Percentiles rank a stretch among this genome's conserved stretches.
These are phyloP conservation scores for Stomorhina lunata DNA, from an alignment of 2,888 invertebrate species.

Conservation along the genomic window DNA sequence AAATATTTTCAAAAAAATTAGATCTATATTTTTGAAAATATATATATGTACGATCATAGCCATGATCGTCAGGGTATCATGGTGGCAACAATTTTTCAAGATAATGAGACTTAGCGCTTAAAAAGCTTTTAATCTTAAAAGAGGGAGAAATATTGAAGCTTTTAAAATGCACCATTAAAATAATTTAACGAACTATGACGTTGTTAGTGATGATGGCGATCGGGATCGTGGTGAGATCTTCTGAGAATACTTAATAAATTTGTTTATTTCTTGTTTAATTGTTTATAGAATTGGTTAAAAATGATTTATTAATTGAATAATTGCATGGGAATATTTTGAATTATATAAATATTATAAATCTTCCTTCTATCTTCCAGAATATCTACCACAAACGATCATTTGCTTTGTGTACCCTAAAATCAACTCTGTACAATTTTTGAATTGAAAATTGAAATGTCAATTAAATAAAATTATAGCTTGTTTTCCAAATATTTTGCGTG, in stretches of 20 bases:
- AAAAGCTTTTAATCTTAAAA: background rate
- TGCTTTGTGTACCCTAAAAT: too few species aligned
- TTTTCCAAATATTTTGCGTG: background rate
- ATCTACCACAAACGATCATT: too few species aligned
- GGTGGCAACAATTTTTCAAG: background rate
- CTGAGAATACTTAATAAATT: background rate
- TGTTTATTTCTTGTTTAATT: slow-evolving; percentile 3
- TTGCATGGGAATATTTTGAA: too few species aligned
- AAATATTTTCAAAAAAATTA: background rate
- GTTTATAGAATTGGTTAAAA: background rate
- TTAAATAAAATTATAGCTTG: too few species aligned
- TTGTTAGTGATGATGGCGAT: background rate
- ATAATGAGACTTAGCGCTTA: slow-evolving; percentile 6
- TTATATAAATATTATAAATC: too few species aligned
- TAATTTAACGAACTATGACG: slow-evolving; percentile 42
- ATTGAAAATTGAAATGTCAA: too few species aligned
- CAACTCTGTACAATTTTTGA: too few species aligned
- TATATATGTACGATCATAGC: background rate
- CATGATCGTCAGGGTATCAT: slow-evolving; percentile 1
- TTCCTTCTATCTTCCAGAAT: too few species aligned
- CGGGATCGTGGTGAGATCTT: too few species aligned
- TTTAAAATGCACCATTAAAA: slow-evolving; percentile 36
- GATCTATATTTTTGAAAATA: too few species aligned
- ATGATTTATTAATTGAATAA: slow-evolving; percentile 34
- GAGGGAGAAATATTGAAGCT: background rate